Evolutionary conservation across 2,888 invertebrate species (phyloP).

Genomic region (Exephanes ischioxanthus): DNA sequence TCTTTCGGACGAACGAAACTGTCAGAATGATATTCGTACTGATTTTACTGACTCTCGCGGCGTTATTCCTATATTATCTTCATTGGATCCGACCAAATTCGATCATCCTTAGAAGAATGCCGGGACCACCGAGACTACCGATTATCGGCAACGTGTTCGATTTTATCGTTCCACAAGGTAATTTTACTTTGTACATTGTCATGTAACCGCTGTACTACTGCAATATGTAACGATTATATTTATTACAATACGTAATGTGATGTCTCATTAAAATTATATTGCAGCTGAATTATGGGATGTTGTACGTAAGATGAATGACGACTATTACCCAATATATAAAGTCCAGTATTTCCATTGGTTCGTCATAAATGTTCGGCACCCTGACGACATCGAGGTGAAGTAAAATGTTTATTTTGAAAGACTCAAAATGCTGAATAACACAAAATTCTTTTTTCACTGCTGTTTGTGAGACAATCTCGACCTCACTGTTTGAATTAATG

Average conservation of each 20-base stretch:
- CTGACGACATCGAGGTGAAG: too few relatives aligned
- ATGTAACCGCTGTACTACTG: neutral
- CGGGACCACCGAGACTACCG: slow-evolving; percentile 77
- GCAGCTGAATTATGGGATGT: neutral
- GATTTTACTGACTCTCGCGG: too few relatives aligned
- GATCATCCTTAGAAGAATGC: slow-evolving; percentile 78
- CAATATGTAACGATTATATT: neutral
- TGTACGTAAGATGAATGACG: slow-evolving; percentile 64
- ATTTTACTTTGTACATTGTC: neutral
- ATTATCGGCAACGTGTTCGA: slow-evolving; percentile 71
- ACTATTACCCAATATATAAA: slow-evolving; percentile 77
- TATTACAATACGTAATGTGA: slow-evolving; percentile 13
- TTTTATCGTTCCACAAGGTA: slow-evolving; percentile 67
- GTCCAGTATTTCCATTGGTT: slow-evolving; percentile 66
- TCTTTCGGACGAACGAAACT: neutral
- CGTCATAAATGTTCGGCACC: too few relatives aligned
- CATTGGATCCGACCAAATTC: slow-evolving; percentile 75
- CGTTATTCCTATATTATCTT: slow-evolving; percentile 9
- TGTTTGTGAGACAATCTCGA: too few relatives aligned
- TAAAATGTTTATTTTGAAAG: too few relatives aligned
- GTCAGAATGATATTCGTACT: too few relatives aligned
- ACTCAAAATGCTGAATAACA: too few relatives aligned
- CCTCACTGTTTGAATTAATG: too few relatives aligned
- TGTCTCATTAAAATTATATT: neutral
- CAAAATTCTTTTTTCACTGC: too few relatives aligned